Percentiles rank a stretch among this genome's conserved stretches.
These are phyloP conservation scores for Selene dorsalis DNA, from an alignment of 2,797 vertebrate genomes.

Conservation along the genomic window DNA sequence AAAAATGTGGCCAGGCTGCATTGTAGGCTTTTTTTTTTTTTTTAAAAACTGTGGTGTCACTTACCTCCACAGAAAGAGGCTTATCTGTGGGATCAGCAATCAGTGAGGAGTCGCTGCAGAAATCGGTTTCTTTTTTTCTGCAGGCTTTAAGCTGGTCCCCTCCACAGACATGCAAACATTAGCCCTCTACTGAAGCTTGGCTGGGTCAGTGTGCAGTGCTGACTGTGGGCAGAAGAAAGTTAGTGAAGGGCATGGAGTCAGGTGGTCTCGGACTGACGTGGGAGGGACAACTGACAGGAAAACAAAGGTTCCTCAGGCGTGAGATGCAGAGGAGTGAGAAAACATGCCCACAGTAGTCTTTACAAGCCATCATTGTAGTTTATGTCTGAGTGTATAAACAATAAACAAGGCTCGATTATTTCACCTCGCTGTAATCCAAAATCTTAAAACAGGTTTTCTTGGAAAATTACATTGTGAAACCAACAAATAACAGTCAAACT, in stretches of 20 bases:
- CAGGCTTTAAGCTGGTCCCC: conserved; percentile 38
- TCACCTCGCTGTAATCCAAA: background rate
- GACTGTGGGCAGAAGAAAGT: conserved; percentile 46
- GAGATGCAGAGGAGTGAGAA: conserved; percentile 17
- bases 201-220: conserved; percentile 34
- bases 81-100: conserved; percentile 63
- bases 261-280: conserved; percentile 35
- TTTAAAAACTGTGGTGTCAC: conserved; percentile 35
- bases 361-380: background rate
- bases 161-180: conserved; percentile 31
- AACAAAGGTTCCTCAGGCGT: conserved; percentile 29
- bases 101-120: conserved; percentile 37
- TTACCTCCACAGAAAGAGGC: conserved; percentile 32
- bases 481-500: too few relatives aligned
- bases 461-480: too few relatives aligned
- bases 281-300: conserved; percentile 13
- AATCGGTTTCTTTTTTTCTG: conserved; percentile 33
- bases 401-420: background rate
- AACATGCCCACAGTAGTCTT: background rate
- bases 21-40: conserved; percentile 51
- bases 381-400: background rate
- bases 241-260: conserved; percentile 56
- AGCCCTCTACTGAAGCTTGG: conserved; percentile 14
- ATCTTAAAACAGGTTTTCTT: too few relatives aligned
- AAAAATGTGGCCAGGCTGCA: conserved; percentile 72